Evolutionary conservation across 1,140 invertebrate species (phyloP), one percentile per base, ranked within the genome.

Genomic region (Cotesia typhae): DNA sequence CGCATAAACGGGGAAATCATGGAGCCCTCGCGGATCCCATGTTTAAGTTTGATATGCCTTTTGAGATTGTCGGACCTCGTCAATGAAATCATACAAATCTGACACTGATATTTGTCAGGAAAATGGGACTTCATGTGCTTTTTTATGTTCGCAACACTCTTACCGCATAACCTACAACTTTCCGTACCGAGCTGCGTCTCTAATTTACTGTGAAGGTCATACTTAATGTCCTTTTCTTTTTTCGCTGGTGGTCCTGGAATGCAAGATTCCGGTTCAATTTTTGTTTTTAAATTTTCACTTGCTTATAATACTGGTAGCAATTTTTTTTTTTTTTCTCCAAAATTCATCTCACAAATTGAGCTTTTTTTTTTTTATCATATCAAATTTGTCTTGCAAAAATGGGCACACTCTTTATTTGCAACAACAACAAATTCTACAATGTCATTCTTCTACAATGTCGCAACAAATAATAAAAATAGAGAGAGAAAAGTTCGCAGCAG

Each of bases 81-180:
- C 67, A 87, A 81, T 71, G 85, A 87, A 81, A 87, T 87, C 84
- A 85, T 82, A 75, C 86, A 87, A 73, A 87, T 87, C 63, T 86
- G 84, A 78, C 86, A 87, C 71, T 85, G 83, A 81, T 87, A 86
- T 74, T 87, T 87, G 74, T 87, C 86, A 17, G 86, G 86, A 74
- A 83, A 84, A 81, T 87, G 86, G 57, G 86, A 87, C 83, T 87
- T 87, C 86, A 87, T 87, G 75, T 87, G 86, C 72, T 87, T 87
- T 82, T 87, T 87, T 73, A 87, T 83, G 76, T 87, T 87, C 69
- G 85, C 84, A 78, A 87, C 86, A 73, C 77, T 86, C 78, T 87
- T 87, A 75, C 85, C 85, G 75, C 86, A 87, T 67, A 84, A 77
- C 75, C 84, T 85, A 80, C 86, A 87, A 76, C 84, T 79, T 77